Percentiles rank a stretch among this genome's conserved stretches.
phyloP scores from a whole-genome alignment of 2,888 invertebrate genomes.

The Heterodera filipjevi region DNA sequence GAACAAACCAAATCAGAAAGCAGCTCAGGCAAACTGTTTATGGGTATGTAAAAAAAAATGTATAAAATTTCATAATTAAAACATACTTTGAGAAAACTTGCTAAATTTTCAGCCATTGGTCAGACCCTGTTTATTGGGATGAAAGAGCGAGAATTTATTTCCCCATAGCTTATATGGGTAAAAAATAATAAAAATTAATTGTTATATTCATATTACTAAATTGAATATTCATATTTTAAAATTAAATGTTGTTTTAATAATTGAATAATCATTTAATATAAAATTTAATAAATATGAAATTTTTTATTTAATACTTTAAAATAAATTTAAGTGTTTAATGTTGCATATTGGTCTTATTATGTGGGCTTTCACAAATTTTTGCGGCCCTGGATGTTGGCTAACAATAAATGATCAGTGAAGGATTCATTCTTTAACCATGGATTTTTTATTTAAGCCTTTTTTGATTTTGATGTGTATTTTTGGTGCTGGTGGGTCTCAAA shows the following conservation, averaged over 20 bases:
- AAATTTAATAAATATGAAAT: too few species aligned
- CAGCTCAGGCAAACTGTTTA: slow-evolving; percentile 12
- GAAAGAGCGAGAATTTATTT: slow-evolving; percentile 46
- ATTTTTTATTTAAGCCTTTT: too few species aligned
- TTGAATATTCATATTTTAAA: too few species aligned
- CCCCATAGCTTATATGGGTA: slow-evolving; percentile 46
- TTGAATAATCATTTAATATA: too few species aligned
- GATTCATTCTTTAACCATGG: too few species aligned
- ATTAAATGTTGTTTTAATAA: too few species aligned
- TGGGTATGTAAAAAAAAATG: neutral
- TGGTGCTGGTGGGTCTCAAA: too few species aligned
- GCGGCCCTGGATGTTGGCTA: slow-evolving; percentile 9
- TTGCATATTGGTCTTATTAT: slow-evolving; percentile 62
- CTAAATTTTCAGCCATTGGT: slow-evolving; percentile 43
- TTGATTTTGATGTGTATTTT: too few species aligned
- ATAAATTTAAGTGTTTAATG: slow-evolving; percentile 62
- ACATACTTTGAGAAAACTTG: too few species aligned
- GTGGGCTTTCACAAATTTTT: slow-evolving; percentile 41
- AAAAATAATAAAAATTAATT: too few species aligned
- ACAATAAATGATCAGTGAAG: slow-evolving; percentile 4
- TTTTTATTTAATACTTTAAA: slow-evolving; percentile 51
- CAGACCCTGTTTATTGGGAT: slow-evolving; percentile 46
- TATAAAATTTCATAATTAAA: neutral
- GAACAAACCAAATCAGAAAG: slow-evolving; percentile 20
- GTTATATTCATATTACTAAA: too few species aligned